Evolutionary conservation across 2,888 invertebrate species (phyloP), one percentile per base, ranked within the genome.

Genomic region (Drosophila barbarae): DNA sequence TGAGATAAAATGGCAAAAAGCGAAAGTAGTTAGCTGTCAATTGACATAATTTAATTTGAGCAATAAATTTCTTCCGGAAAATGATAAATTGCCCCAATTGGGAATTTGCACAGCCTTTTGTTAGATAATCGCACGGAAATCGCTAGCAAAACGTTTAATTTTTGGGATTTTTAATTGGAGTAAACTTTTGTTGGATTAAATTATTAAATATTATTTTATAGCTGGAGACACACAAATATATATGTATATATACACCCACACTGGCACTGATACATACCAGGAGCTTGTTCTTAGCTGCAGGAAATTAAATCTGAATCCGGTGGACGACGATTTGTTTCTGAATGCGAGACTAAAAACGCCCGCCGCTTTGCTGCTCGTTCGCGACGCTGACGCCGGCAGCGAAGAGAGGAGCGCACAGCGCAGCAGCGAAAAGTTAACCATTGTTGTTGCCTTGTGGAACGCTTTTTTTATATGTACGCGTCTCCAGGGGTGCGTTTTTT

Each of bases 321-420:
- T 72, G 82, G 69, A 81, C 84, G 77, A 69, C 59, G 59, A 54
- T 26, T 83, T 77, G 71, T 77, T 78, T 74, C 78, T 81, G 65
- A 81, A 71, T 26, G 69, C 64, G 54, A 65, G 54, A 65, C 38
- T 39, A 35, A 30, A 53, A 41, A 23, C 46, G 46, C 50, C 50
- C 46, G 59, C n/a, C 60, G 53, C 41, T 36, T 39, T 12, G 60
- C 59, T 47, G 60, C 58, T n/a, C n/a, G n/a, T 41, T 32, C 15
- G 36, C 15, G 28, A 15, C 26, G 51, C 8, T 21, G n/a, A 9
- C n/a, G 32, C 12, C 36, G 50, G 18, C 49, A 57, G 46, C 30
- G 66, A 67, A 51, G 47, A 57, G 65, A 26, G 32, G 56, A 13
- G 32, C 66, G 63, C 49, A 34, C 46, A 50, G 69, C 64, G 71